These are phyloP conservation scores for Rallus crepitans DNA, from an alignment of 2,797 vertebrate genomes.

Conservation along the genomic window DNA sequence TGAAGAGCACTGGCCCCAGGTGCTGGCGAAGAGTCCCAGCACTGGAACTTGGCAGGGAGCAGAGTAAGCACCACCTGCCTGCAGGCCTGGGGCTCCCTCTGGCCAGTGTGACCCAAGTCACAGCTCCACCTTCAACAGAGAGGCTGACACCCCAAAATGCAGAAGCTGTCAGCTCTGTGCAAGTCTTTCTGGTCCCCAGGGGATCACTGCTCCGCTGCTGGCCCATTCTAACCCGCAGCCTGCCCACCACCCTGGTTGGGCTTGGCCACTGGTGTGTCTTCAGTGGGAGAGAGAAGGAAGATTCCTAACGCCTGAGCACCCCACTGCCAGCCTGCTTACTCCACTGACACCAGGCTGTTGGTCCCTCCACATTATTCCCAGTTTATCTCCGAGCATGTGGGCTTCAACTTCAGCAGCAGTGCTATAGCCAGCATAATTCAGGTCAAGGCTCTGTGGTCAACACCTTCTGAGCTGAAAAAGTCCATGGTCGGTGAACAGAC, in stretches of 20 bases:
- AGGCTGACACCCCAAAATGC: background rate
- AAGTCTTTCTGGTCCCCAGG: background rate
- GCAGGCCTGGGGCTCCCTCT: background rate
- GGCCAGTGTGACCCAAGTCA: background rate
- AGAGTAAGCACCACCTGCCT: no score
- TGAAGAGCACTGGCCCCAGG: accelerated
- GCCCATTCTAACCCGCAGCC: accelerated
- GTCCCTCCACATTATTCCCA: background rate
- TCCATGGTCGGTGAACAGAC: accelerated
- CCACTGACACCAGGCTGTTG: background rate
- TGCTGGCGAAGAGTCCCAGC: background rate
- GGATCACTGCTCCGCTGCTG: background rate
- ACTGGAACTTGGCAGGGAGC: background rate
- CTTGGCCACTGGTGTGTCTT: background rate
- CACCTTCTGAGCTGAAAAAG: background rate
- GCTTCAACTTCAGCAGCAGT: background rate
- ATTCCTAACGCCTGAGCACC: background rate
- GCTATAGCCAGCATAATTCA: background rate
- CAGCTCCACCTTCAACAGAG: background rate
- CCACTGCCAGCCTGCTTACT: background rate
- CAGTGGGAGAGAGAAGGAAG: no score
- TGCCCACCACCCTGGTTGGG: background rate
- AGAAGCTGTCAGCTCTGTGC: accelerated
- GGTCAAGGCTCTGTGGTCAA: background rate
- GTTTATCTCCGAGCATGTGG: background rate